phyloP scores from a whole-genome alignment of 2,113 vertebrate genomes.

The Pygoscelis antarcticus region DNA sequence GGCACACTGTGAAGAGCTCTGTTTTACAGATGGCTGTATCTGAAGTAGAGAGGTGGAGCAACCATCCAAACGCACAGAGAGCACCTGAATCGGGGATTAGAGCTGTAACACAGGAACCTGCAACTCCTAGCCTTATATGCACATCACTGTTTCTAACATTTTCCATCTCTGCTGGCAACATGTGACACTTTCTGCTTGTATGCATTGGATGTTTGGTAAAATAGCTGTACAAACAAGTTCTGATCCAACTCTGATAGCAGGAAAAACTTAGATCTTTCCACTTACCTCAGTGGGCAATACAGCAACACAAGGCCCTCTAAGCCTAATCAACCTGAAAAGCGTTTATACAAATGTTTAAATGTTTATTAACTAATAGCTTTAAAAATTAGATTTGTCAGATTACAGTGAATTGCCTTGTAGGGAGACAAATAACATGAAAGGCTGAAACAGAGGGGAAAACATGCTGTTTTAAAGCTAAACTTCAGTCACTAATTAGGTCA shows the following conservation, averaged over 20 bases:
- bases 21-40: not conserved
- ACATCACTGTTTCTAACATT: not conserved
- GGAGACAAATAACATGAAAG: not conserved
- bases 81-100: accelerated
- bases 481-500: not conserved
- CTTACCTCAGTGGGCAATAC: not conserved
- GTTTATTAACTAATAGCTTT: not conserved
- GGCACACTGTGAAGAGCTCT: not conserved
- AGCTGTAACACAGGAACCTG: not conserved
- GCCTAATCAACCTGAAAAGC: not conserved
- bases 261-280: not conserved
- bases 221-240: not conserved
- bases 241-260: not conserved
- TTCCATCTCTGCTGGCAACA: not conserved
- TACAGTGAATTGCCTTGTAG: not conserved
- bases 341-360: not conserved
- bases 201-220: not conserved
- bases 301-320: not conserved
- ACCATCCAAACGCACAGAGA: not conserved
- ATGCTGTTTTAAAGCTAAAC: not conserved
- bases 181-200: not conserved
- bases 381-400: not conserved
- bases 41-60: not conserved
- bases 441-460: not conserved
- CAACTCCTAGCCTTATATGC: not conserved